Conservation (phyloP, 2,888 invertebrate genomes). For the Selenia dentaria region DNA sequence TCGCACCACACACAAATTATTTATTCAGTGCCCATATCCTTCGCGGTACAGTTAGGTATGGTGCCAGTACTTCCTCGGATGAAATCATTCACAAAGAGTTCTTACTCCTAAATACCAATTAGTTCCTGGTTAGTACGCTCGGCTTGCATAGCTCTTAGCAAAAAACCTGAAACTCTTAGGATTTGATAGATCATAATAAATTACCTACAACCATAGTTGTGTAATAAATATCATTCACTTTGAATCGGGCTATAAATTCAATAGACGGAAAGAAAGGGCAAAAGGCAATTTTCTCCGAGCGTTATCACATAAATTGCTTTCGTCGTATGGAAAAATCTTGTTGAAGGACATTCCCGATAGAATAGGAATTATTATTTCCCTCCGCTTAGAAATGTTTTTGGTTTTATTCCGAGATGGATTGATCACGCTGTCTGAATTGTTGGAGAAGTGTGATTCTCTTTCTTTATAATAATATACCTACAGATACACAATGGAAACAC, state of each 20-base stretch:
- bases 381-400: slow-evolving; percentile 13
- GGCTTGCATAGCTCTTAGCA: too few relatives aligned
- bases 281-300: slow-evolving; percentile 73
- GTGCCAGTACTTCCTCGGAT: too few relatives aligned
- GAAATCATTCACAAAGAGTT: too few relatives aligned
- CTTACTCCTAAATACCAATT: too few relatives aligned
- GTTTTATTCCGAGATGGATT: slow-evolving; percentile 15
- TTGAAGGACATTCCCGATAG: slow-evolving; percentile 56
- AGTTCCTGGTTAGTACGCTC: too few relatives aligned
- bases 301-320: slow-evolving; percentile 80
- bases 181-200: slow-evolving; percentile 3
- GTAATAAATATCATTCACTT: slow-evolving; percentile 69
- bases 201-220: slow-evolving; percentile 39
- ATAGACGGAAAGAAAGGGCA: slow-evolving; percentile 67
- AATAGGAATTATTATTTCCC: slow-evolving; percentile 23
- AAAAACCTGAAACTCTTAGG: slow-evolving; percentile 5
- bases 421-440: slow-evolving; percentile 1
- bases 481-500: too few relatives aligned
- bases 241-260: slow-evolving; percentile 74
- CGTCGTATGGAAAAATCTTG: slow-evolving; percentile 76
- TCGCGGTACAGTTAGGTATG: too few relatives aligned
- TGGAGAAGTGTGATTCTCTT: neutral
- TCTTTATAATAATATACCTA: too few relatives aligned
- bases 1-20: too few relatives aligned
- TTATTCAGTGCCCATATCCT: too few relatives aligned